Percentiles rank a stretch among this genome's conserved stretches.
These are phyloP conservation scores for Coregonus suidteri DNA, from an alignment of 2,797 vertebrate genomes.

Conservation along the genomic window DNA sequence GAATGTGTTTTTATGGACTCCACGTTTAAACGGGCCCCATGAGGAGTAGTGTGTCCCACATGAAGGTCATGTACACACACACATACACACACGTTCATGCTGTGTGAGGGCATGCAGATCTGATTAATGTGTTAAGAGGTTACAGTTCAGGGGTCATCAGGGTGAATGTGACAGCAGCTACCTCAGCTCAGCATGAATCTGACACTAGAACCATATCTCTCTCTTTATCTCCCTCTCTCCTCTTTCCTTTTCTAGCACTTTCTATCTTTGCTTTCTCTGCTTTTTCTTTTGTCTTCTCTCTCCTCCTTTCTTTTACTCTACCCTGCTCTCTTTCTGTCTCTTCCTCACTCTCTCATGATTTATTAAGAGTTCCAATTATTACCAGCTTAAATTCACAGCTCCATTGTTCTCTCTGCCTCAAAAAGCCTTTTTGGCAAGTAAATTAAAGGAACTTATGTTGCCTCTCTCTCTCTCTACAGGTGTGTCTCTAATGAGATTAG, in stretches of 20 bases:
- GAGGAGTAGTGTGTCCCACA: slow-evolving; percentile 26
- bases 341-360: slow-evolving; percentile 11
- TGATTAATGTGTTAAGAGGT: slow-evolving; percentile 56
- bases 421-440: neutral
- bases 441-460: neutral
- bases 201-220: neutral
- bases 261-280: neutral
- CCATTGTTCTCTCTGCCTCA: neutral
- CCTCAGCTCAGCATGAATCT: slow-evolving; percentile 35
- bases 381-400: neutral
- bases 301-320: slow-evolving; percentile 18
- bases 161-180: slow-evolving; percentile 38
- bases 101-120: slow-evolving; percentile 34
- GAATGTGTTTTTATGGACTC: slow-evolving; percentile 36
- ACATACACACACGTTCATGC: slow-evolving; percentile 22
- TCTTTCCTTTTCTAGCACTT: slow-evolving; percentile 22
- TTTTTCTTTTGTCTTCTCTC: slow-evolving; percentile 1
- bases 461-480: slow-evolving; percentile 65
- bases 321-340: slow-evolving; percentile 10
- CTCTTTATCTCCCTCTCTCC: slow-evolving; percentile 25
- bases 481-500: slow-evolving; percentile 76
- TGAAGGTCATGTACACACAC: neutral
- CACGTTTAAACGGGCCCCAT: slow-evolving; percentile 39
- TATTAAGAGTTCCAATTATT: neutral
- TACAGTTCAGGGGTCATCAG: slow-evolving; percentile 42